Evolutionary conservation across 2,888 invertebrate genomes (phyloP), one percentile per base, ranked within the genome.

Genomic region (Chrysina gloriosa): DNA sequence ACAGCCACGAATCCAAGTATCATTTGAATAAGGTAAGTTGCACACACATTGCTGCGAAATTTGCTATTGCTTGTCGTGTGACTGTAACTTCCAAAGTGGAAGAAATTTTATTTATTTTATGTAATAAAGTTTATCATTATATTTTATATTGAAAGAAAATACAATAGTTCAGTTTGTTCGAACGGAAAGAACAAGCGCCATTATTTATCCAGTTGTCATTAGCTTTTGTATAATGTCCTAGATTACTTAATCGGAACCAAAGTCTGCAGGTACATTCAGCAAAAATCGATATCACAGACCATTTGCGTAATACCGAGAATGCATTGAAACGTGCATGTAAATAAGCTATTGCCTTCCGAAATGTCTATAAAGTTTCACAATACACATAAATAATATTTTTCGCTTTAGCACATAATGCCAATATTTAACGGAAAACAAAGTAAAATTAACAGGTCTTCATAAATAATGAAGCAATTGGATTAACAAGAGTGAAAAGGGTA

Each of bases 1-100:
- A 74, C 52, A 79, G 79, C 61, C 80, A 82, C 65, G 82, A 81
- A 61, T 76, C 79, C 2, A 82, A 81, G 69, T 81, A 78, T 68
- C 79, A 77, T 50, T 75, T 81, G 16, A 76, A 75, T 50, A 72
- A 74, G 56, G 75, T 76, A 65, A 68, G 71, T 45, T 58, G 2
- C 11, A 25, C 27, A 3, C 2, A 21, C 21, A 21, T 21, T 45
- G 19, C 16, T 21, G 14, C 11, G 21, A 45, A n/a, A 3, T 16
- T 5, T 21, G 3, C 7, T 5, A 19, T n/a, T 36, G n/a, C 5
- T 36, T n/a, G 36, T n/a, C n/a, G n/a, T n/a, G n/a, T n/a, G n/a
- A n/a, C n/a, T n/a, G n/a, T n/a, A n/a, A n/a, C n/a, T n/a, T n/a
- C n/a, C n/a, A n/a, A n/a, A n/a, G n/a, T n/a, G n/a, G n/a, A n/a